Evolutionary conservation across 1,140 invertebrate species (phyloP).

Genomic region (Tetragonula clypearis): DNA sequence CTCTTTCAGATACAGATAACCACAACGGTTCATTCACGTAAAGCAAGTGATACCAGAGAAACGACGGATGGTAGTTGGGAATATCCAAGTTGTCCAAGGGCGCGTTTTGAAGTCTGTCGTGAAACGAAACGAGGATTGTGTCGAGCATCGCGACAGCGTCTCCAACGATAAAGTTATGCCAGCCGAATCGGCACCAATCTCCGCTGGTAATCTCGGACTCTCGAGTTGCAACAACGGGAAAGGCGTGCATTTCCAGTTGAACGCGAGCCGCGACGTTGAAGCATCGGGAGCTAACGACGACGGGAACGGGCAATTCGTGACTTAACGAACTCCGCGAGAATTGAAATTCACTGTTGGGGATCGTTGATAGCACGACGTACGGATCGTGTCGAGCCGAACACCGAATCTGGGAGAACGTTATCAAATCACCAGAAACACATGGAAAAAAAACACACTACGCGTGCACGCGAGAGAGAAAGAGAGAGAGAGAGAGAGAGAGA

Average conservation of each 20-base stretch:
- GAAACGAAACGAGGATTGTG: constrained; percentile 17
- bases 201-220: constrained; percentile 56
- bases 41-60: constrained; percentile 63
- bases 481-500: too few species aligned
- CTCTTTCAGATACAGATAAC: constrained; percentile 79
- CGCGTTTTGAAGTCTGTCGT: constrained; percentile 49
- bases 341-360: background rate
- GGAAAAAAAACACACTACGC: too few species aligned
- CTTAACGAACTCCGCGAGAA: background rate
- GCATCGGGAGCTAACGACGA: too few species aligned
- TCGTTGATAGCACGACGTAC: background rate
- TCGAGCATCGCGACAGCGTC: constrained; percentile 5
- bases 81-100: constrained; percentile 56
- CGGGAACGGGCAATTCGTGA: background rate
- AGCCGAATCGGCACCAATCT: constrained; percentile 72
- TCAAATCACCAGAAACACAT: background rate
- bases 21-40: constrained; percentile 74
- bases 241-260: background rate
- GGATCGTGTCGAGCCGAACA: background rate
- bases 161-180: constrained; percentile 65
- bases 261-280: background rate
- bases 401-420: background rate
- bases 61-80: constrained; percentile 69
- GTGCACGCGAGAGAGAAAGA: too few species aligned
- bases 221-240: constrained; percentile 29